Base-by-base conservation (phyloP, 2,113 vertebrate species). In the Anarhynchus alexandrinus region DNA sequence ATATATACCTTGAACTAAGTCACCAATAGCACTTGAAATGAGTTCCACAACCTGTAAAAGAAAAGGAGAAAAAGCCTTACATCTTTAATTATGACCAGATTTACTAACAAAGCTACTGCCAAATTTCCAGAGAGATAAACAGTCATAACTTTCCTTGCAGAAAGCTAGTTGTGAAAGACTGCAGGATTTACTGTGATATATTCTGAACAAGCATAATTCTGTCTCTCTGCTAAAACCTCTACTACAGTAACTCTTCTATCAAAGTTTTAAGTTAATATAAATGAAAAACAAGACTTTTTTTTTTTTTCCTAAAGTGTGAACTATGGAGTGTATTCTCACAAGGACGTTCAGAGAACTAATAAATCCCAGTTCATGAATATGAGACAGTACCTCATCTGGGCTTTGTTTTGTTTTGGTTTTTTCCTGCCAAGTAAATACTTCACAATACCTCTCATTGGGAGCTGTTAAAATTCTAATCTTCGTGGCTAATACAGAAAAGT, bases 1-100 rank as follows among this genome's bases (percentile, higher is more conserved):
- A 97, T 99, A 99, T 96, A 99, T 98, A 64, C 99, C 99, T 98
- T 99, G 99, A 90, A 99, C 99, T 97, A 99, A 97, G 96, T 99
- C 99, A 93, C 99, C 99, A 26, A 99, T 99, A 94, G 99, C 99
- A 97, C 99, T 99, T 84, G 99, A 99, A 97, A 99, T 97, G 88
- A 99, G 98, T 90, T 99, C 99, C 74, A 99, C 99, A 52, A 99
- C 99, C 99, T 99, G 97, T 40, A 97, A 97, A 74, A 97, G 15
- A 96, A 87, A 88, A 91, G 69, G 45, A 94, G 81, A 95, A 78
- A 89, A 89, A 21, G 22, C 2, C 49, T 91, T 72, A 87, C 12
- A 76, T 54, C 49, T 94, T 81, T 76, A 83, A 85, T 70, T 83
- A 83, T 36, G 59, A 89, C 62, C 30, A 45, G 76, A 73, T 64